Conservation (phyloP, 37 sponge, comb jelly and placozoan species). For the Geodia barretti region DNA sequence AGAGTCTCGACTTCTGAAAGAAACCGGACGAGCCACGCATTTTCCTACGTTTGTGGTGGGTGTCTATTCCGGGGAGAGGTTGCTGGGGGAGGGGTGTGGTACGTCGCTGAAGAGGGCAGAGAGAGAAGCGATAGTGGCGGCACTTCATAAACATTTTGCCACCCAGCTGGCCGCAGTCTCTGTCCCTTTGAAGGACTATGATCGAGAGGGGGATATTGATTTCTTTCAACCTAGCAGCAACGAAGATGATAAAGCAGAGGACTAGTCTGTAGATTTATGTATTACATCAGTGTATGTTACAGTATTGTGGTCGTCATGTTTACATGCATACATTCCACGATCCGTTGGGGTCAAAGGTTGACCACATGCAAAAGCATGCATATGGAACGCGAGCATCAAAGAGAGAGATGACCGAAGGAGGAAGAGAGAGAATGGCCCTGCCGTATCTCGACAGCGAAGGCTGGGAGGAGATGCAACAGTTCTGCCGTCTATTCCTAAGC, state of each 20-base stretch:
- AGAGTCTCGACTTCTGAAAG: conserved; percentile 63
- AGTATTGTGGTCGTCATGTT: no score
- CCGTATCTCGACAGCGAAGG: conserved; percentile 57
- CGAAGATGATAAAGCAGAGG: neutral
- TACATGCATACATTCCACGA: no score
- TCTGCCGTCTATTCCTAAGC: conserved; percentile 34
- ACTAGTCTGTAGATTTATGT: neutral
- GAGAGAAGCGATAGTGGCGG: conserved; percentile 73
- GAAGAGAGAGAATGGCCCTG: conserved; percentile 14
- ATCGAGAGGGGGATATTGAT: conserved; percentile 20
- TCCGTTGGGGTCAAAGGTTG: no score
- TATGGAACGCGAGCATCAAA: no score
- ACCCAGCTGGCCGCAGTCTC: conserved; percentile 41
- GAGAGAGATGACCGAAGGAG: no score
- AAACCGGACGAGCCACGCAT: conserved; percentile 85
- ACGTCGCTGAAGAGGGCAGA: conserved; percentile 80
- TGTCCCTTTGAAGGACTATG: conserved; percentile 63
- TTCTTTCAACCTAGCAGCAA: conserved; percentile 1
- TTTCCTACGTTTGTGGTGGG: conserved; percentile 90
- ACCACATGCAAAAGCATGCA: no score
- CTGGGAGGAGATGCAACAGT: conserved; percentile 35
- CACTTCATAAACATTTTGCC: conserved; percentile 62
- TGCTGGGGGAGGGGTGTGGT: conserved; percentile 79
- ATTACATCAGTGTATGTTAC: no score
- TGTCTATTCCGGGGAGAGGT: conserved; percentile 66